A percentile compares a stretch with the other conserved stretches of the same genome.
These are phyloP conservation scores for Tangara arthus DNA, from an alignment of 2,797 vertebrate genomes.

Conservation along the genomic window DNA sequence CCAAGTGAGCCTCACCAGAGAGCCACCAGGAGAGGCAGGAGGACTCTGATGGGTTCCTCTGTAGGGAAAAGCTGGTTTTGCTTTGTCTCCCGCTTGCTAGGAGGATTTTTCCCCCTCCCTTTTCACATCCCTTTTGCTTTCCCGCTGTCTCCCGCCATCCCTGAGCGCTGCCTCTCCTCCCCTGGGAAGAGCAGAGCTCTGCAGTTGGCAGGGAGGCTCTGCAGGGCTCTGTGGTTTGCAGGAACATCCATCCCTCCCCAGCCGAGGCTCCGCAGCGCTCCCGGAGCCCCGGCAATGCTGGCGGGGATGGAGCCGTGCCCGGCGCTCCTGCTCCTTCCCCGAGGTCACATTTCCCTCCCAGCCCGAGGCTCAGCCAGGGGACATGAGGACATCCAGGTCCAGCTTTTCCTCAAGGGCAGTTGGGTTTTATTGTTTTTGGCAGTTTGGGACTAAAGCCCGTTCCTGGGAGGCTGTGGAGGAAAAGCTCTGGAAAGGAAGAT, in stretches of 20 bases:
- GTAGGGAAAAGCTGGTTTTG: rapidly evolving
- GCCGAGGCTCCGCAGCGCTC: not conserved
- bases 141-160: not conserved
- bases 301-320: not conserved
- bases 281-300: not conserved
- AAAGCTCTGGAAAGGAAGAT: not conserved
- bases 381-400: not conserved
- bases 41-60: not conserved
- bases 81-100: not conserved
- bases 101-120: not conserved
- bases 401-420: not conserved
- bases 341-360: not conserved
- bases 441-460: not conserved
- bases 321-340: not conserved
- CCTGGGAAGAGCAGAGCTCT: not conserved
- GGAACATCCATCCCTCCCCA: not conserved
- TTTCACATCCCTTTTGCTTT: not conserved
- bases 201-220: not conserved
- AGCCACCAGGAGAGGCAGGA: not conserved
- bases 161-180: not conserved
- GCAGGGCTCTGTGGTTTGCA: not conserved
- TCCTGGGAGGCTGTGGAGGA: not conserved
- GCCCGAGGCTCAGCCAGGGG: rapidly evolving
- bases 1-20: not conserved
- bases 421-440: not conserved